Percentiles rank a stretch among this genome's conserved stretches.
Conservation (phyloP, 1,140 invertebrate genomes). For the Eupeodes corollae region DNA sequence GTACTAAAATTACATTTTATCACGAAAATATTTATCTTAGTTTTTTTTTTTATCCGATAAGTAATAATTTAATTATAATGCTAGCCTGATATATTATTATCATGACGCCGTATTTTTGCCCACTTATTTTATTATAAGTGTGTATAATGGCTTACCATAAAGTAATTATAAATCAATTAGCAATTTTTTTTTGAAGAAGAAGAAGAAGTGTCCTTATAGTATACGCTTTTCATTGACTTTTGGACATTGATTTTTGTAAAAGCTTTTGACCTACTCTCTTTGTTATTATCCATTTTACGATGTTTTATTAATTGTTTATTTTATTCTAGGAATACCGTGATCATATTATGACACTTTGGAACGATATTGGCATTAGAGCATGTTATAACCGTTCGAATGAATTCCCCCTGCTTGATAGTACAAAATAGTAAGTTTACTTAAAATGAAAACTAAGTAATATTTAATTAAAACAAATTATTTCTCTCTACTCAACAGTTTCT, state of each 20-base stretch:
- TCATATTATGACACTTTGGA: slow-evolving; percentile 49
- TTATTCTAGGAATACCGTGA: slow-evolving; percentile 56
- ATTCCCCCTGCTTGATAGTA: slow-evolving; percentile 69
- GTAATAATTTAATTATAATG: background rate
- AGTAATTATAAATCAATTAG: too few species aligned
- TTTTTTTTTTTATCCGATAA: background rate
- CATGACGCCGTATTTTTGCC: too few species aligned
- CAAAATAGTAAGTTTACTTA: slow-evolving; percentile 60
- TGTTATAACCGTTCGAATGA: slow-evolving; percentile 62
- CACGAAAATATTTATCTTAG: too few species aligned
- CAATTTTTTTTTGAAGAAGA: too few species aligned
- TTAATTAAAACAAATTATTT: background rate
- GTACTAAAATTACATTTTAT: slow-evolving; percentile 5
- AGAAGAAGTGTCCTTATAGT: too few species aligned
- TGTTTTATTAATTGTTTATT: slow-evolving; percentile 1
- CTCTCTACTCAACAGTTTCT: slow-evolving; percentile 43
- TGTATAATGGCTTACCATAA: too few species aligned
- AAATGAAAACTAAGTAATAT: slow-evolving; percentile 6
- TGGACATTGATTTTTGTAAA: too few species aligned
- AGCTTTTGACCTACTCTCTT: too few species aligned
- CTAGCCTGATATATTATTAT: too few species aligned
- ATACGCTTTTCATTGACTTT: too few species aligned
- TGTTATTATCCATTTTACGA: too few species aligned
- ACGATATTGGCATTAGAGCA: slow-evolving; percentile 54
- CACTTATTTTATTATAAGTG: too few species aligned